Evolutionary conservation across 2,888 invertebrate species (phyloP), one percentile per base, ranked within the genome.

Genomic region (Amphipyra tragopoginis): DNA sequence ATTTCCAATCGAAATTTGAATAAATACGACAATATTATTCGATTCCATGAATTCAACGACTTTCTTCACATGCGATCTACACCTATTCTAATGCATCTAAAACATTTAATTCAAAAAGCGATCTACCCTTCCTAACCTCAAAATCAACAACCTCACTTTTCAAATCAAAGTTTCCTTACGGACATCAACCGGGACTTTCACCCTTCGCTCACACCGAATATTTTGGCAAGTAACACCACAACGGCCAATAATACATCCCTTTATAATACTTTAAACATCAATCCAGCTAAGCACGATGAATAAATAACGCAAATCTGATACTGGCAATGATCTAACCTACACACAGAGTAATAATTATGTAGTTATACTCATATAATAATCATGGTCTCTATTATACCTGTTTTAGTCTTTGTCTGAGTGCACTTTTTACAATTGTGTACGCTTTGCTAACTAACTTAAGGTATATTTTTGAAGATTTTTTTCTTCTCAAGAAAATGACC

Each of bases 381-480:
- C 76, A 76, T 93, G 92, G 90, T 92, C 91, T 90, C 87, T 81
- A 84, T 85, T 88, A 87, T 86, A 88, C 89, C 90, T 90, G 88
- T 87, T 82, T 87, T 77, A 86, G 86, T 86, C 80, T 77, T 76
- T 81, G 77, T 78, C 63, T 69, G 64, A 68, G 77, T 51, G 68
- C 76, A 72, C 71, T 70, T 80, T 75, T 77, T 64, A 71, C 11
- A 52, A 75, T 58, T 51, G 67, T 59, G 63, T 67, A 52, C 57
- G 58, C 70, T 59, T 53, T 38, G 42, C 14, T 50, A 26, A 34
- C 15, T 2, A 29, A 34, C 42, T 2, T 13, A n/a, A 48, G 65
- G 45, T 43, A 71, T 42, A 63, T 42, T 47, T 50, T 55, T 21
- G 13, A 29, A 36, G 6, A 36, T 11, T 38, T 33, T 38, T 33